Evolutionary conservation across 2,113 vertebrate genomes (phyloP).

Genomic region (Xiphorhynchus elegans): DNA sequence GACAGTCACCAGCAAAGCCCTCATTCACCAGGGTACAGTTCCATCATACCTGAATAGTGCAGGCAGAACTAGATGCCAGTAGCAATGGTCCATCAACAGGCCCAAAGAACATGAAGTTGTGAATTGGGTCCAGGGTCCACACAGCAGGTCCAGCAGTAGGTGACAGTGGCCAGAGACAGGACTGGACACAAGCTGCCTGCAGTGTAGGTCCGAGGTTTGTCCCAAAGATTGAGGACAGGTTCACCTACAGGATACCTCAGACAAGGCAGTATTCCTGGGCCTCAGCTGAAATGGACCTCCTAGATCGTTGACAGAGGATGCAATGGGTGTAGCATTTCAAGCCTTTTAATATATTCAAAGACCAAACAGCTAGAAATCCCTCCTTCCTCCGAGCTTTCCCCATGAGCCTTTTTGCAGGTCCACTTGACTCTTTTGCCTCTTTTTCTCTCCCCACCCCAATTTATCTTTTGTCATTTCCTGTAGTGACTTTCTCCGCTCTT

Average conservation of each 20-base stretch:
- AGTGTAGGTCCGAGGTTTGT: background rate
- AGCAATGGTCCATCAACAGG: background rate
- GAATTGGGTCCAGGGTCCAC: background rate
- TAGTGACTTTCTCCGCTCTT: background rate
- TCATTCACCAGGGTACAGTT: background rate
- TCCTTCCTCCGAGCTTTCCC: background rate
- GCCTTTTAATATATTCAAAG: background rate
- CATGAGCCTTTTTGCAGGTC: background rate
- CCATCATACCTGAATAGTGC: background rate
- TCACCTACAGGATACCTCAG: background rate
- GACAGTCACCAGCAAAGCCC: background rate
- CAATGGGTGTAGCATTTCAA: background rate
- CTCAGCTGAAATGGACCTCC: background rate
- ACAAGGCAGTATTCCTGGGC: background rate
- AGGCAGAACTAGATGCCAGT: background rate
- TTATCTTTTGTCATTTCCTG: background rate
- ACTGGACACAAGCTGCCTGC: background rate
- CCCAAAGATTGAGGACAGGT: background rate
- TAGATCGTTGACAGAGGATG: background rate
- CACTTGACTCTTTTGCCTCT: background rate
- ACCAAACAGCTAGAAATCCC: background rate
- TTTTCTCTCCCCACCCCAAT: background rate
- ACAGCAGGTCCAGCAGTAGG: rapidly evolving
- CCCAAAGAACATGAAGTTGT: background rate
- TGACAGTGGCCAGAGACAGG: background rate